Percentiles rank a stretch among this genome's conserved stretches.
phyloP scores from a whole-genome alignment of 37 sponge, comb jelly and placozoan species.

The Hexactinellida sp. region DNA sequence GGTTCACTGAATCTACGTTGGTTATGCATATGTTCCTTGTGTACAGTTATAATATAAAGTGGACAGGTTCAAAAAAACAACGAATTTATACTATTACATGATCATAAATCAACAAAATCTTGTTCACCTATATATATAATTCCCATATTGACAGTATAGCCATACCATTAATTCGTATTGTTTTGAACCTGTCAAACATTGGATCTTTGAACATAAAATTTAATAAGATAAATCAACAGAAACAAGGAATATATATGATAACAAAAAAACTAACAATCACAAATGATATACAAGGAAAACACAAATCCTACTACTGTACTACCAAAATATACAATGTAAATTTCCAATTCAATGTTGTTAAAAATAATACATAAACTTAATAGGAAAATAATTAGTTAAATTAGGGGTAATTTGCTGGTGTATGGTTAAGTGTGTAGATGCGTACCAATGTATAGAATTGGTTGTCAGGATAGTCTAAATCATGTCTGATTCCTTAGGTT shows the following conservation, averaged over 20 bases:
- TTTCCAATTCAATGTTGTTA: not conserved
- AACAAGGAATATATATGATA: not conserved
- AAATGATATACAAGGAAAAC: not conserved
- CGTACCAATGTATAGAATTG: not conserved
- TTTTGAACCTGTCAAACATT: not conserved
- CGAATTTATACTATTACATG: too few species aligned
- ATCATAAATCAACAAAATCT: too few species aligned
- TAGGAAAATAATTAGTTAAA: not conserved
- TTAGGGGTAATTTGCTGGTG: too few species aligned
- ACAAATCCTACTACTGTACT: not conserved
- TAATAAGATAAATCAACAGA: not conserved
- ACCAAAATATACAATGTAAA: constrained; percentile 11
- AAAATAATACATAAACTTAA: not conserved
- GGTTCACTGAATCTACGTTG: too few species aligned
- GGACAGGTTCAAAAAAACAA: too few species aligned
- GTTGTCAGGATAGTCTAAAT: not conserved
- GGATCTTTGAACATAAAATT: not conserved
- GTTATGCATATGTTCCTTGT: too few species aligned
- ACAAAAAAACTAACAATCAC: not conserved
- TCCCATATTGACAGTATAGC: too few species aligned
- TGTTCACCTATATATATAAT: too few species aligned
- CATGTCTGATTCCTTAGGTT: not conserved
- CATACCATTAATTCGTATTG: too few species aligned
- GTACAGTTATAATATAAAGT: too few species aligned
- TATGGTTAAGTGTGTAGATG: constrained; percentile 10